Conservation (phyloP, 2,888 invertebrate genomes). For the Drosophila nr. perissopoda region DNA sequence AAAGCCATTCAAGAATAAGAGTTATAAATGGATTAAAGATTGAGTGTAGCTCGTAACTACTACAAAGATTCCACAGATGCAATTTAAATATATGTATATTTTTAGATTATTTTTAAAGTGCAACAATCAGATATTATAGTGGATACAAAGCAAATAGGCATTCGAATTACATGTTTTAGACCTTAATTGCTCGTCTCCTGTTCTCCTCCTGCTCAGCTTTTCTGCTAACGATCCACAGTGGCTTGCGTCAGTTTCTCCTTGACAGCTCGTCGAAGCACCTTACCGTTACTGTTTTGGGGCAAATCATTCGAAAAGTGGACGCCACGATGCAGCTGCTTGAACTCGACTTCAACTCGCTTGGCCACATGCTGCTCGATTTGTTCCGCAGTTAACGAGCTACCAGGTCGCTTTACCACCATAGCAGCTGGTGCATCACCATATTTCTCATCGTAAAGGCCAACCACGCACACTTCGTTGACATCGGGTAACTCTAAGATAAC, state of each 20-base stretch:
- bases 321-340: slow-evolving; percentile 70
- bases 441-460: slow-evolving; percentile 62
- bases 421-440: slow-evolving; percentile 73
- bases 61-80: not conserved
- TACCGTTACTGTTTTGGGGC: slow-evolving; percentile 66
- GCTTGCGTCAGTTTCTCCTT: slow-evolving; percentile 12
- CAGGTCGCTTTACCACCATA: slow-evolving; percentile 52
- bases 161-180: not conserved
- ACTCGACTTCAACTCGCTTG: slow-evolving; percentile 18
- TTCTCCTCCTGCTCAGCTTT: not conserved
- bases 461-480: slow-evolving; percentile 70
- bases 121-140: not conserved
- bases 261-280: slow-evolving; percentile 50
- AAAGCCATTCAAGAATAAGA: not conserved
- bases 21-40: not conserved
- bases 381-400: slow-evolving; percentile 38
- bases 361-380: slow-evolving; percentile 47
- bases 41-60: not conserved
- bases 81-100: not conserved
- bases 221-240: slow-evolving; percentile 19
- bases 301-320: slow-evolving; percentile 62
- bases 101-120: not conserved
- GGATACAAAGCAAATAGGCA: not conserved
- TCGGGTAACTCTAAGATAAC: slow-evolving; percentile 62
- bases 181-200: not conserved